Base-by-base conservation (phyloP, 2,113 vertebrate species). In the Colius striatus region DNA sequence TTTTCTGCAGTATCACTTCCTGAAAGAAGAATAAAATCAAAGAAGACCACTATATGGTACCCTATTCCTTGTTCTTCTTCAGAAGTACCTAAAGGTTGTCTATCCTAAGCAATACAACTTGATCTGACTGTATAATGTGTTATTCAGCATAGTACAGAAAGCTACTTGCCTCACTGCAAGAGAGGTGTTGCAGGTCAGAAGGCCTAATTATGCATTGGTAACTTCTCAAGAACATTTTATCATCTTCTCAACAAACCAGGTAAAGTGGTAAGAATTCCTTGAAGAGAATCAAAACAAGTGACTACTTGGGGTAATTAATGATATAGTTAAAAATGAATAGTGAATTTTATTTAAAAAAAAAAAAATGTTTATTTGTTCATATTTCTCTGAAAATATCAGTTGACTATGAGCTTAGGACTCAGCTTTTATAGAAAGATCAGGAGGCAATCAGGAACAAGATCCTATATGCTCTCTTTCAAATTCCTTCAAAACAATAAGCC, bases 21-120 rank as follows among this genome's bases (percentile, higher is more conserved):
- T 41, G 25, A 8, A 67, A 19, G 3, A 71, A 61, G 50, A 57
- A 36, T 5, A 47, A 80, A 38, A 58, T 0, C 6, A n/a, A 62
- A 32, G 3, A 14, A 67, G 5, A 11, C 15, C 3, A 0, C 6
- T 47, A 9, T 0, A 0, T 51, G 32, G 22, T 32, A 61, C 9
- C 3, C 6, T 0, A 0, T 34, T 84, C 8, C 5, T 45, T 41
- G 10, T 53, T 84, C 29, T 47, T 43, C 18, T 78, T 27, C 25
- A 19, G 45, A 60, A 65, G 3, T 11, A 70, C 4, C 4, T 53
- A n/a, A 55, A 38, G 2, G 2, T 77, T 57, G 12, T 32, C 26
- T 26, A 32, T 48, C 19, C 18, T 27, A 60, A 70, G 19, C 4
- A 47, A 23, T 21, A 8, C 13, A 61, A 7, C 6, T 70, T 23